Evolutionary conservation across 2,888 invertebrate genomes (phyloP), one percentile per base, ranked within the genome.

Genomic region (Chaitophorus viminalis): DNA sequence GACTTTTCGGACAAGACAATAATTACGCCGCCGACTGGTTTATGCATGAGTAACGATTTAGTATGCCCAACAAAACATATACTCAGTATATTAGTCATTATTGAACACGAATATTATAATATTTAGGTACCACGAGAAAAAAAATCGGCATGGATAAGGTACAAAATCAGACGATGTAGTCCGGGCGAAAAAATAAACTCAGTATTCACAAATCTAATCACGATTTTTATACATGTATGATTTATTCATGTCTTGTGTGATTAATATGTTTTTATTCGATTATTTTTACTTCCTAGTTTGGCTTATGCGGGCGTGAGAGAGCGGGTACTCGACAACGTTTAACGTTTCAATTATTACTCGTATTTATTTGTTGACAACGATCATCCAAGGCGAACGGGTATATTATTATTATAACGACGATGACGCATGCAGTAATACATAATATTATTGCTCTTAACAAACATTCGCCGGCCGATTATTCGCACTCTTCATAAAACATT

Each of bases 301-400:
- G 11, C 6, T 11, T 9, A 39, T 0, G 11, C 39, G 39, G 1
- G 6, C 39, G 3, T 39, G 3, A 39, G 11, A 39, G 39, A 6
- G 39, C 39, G 39, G 6, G 8, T 39, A 39, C 39, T 39, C 39
- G 39, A 39, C 11, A 11, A 39, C 46, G 46, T 46, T 14, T 39
- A 14, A 46, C 46, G 46, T 46, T 14, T 75, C 36, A 39, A 39
- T 75, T 39, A 39, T n/a, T n/a, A n/a, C n/a, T n/a, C n/a, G n/a
- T 25, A 39, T 39, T n/a, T 39, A 17, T n/a, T 18, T 17, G 39
- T 39, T 75, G 76, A 18, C 18, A n/a, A 76, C 8, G 46, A 76
- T 46, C 76, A 46, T 76, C 76, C 76, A 76, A 76, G 76, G 76
- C 29, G 76, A 76, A 76, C 76, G 46, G 18, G 76, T 46, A 60